Evolutionary conservation across 2,888 invertebrate species (phyloP), one percentile per base, ranked within the genome.

Genomic region (Xylota sylvarum): DNA sequence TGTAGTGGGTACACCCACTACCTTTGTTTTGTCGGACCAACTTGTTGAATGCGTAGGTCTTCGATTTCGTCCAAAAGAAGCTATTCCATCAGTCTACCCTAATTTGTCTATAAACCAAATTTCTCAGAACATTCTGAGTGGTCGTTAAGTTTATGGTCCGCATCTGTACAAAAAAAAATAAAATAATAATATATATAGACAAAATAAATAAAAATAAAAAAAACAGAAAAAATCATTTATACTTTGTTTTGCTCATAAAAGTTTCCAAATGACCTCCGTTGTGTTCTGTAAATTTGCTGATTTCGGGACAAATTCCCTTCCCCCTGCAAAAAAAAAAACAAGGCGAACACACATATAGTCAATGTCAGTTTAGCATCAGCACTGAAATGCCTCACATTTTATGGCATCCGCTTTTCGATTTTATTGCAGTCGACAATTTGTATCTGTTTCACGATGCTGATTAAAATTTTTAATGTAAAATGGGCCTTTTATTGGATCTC

Each of bases 351-450:
- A 27, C 76, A 56, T 17, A 23, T 23, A 62, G 52, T 65, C 35
- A 12, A 56, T 37, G 48, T 23, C 56, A 56, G 58, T 48, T 72
- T 32, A 23, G 23, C 23, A 23, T 23, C 58, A 23, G 3, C 19
- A 23, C 23, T 23, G 23, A 55, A 55, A 37, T 35, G 32, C 46
- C 37, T 35, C 5, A 17, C 46, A 67, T 76, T 76, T 76, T 76
- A 76, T 58, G 65, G 65, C 56, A 67, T 76, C 56, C 65, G 65
- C 46, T 76, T 67, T 30, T 65, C 56, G 65, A 76, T 67, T 76
- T 76, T 76, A 76, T 76, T 76, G 76, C 56, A 76, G 76, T 58
- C 46, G 56, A 67, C 76, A 76, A 76, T 76, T 76, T 74, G 58
- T 67, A 58, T 76, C 65, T 76, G 37, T 58, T 76, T 76, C 58